Base-by-base conservation (phyloP, 2,888 invertebrate genomes). In the Cataglyphis rosenhaueri region DNA sequence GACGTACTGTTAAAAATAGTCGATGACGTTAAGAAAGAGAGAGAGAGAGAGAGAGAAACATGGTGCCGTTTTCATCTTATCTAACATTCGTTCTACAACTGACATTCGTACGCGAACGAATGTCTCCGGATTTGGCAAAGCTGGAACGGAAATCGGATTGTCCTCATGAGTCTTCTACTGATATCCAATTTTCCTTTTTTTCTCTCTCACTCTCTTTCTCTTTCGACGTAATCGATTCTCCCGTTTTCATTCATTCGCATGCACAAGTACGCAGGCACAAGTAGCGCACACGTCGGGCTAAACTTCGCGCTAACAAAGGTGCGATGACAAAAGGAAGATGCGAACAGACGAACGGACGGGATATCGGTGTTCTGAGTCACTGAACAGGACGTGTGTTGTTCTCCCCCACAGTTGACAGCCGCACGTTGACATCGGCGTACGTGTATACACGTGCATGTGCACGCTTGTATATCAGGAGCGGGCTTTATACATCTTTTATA, bases 331-430 rank as follows among this genome's bases (percentile, higher is more conserved):
- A 86, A 85, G 81, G 35, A 59, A 52, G 48, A 73, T 61, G 84
- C 59, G 82, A 76, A 85, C 85, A 81, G 81, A 59, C 82, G 78
- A 61, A 71, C 64, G 82, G 81, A 83, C 87, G 91, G 78, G 90
- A 90, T 90, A 91, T 90, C 90, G 89, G 85, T 85, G 82, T 91
- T 90, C 87, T 90, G 85, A 86, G 83, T 68, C 82, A 85, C 81
- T 85, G 85, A 88, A 90, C 87, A 85, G 88, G 84, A 87, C 74
- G 74, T 66, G 79, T 76, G 88, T 87, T 90, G 90, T 89, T 85
- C 62, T 65, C 57, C 65, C 76, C 76, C 65, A 44, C 44, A 18
- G 71, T 71, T 79, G 78, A 79, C 78, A 79, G 78, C 68, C 76
- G 70, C 59, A 79, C 78, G 78, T 71, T 79, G 78, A 79, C 78